Percentiles rank a stretch among this genome's conserved stretches.
Evolutionary conservation across 1,140 invertebrate species (phyloP).

Genomic region (Lepidurus packardi): DNA sequence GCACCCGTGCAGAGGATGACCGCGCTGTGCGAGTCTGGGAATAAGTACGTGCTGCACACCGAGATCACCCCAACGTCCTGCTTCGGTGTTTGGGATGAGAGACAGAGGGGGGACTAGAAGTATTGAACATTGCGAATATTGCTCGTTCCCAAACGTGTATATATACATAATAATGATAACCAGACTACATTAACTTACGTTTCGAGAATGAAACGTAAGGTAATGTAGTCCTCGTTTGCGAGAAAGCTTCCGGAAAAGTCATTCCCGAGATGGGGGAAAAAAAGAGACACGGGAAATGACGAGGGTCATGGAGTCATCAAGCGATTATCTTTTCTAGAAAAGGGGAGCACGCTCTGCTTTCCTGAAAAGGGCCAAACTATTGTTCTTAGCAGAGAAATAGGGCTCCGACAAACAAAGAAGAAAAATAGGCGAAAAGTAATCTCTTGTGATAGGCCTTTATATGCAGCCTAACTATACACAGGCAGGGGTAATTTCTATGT

Average conservation of each 20-base stretch:
- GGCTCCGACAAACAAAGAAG: not conserved
- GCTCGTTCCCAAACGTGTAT: constrained; percentile 7
- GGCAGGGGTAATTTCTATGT: not conserved
- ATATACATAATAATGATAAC: constrained; percentile 11
- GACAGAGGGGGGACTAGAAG: not conserved
- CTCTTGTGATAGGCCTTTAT: not conserved
- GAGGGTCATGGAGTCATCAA: not conserved
- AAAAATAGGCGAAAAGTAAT: constrained; percentile 11
- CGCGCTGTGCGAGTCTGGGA: not conserved
- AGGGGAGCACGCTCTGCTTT: constrained; percentile 2
- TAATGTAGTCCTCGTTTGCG: constrained; percentile 13
- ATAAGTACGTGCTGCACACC: not conserved
- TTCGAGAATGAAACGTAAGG: not conserved
- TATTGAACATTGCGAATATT: constrained; percentile 15
- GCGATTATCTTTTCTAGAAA: constrained; percentile 15
- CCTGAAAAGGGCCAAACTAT: not conserved
- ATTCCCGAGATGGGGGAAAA: constrained; percentile 4
- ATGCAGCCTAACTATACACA: not conserved
- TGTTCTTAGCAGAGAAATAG: not conserved
- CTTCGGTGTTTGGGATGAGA: too few relatives aligned
- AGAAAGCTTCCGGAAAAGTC: constrained; percentile 4
- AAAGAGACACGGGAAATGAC: constrained; percentile 14
- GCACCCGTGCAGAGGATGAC: not conserved
- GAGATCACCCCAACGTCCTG: not conserved
- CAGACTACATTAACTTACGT: too few relatives aligned